Base-by-base conservation (phyloP, 2,888 invertebrate species). In the Lamellibrachia columna region DNA sequence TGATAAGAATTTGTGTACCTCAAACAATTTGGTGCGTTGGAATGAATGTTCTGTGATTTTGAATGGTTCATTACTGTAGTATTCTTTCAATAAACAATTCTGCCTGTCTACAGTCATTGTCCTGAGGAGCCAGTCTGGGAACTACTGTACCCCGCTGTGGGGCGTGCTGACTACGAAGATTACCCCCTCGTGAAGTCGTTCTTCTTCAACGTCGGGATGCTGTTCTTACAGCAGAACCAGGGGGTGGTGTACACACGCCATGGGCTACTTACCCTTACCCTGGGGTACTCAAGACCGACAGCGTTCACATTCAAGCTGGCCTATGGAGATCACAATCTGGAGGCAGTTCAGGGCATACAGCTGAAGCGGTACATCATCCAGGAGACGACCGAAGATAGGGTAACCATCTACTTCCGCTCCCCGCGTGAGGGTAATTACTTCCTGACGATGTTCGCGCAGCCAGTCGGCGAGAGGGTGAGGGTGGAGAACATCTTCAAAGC, bases 181-280 rank as follows among this genome's bases (percentile, higher is more conserved):
- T 95, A 96, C 90, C 96, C 96, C 1, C 94, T 96, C 53, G 96
- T 96, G 93, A 96, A 96, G 94, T 96, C 96, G 11, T 96, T 96
- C 94, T 96, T 96, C 95, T 96, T 96, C 95, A 96, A 95, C 94
- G 96, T 96, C 92, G 96, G 96, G 93, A 96, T 96, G 96, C 95
- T 93, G 93, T 95, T 95, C 93, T 91, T 94, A n/a, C 94, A 94
- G 92, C 94, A 95, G 92, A 94, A 95, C 93, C 95, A 95, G 28
- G 96, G 96, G 2, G 96, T 96, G 7, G 95, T 96, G 7, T 94
- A 95, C 91, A 96, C 96, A 6, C 95, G 95, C 93, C 95, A 96
- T 22, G 96, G 96, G 53, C 94, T 95, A 93, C 94, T 96, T 7
- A 96, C 96, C 15, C 94, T 96, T 90, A 96, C 95, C 2, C 95